Conservation (phyloP, 2,888 invertebrate genomes). For the Iphiclides podalirius region DNA sequence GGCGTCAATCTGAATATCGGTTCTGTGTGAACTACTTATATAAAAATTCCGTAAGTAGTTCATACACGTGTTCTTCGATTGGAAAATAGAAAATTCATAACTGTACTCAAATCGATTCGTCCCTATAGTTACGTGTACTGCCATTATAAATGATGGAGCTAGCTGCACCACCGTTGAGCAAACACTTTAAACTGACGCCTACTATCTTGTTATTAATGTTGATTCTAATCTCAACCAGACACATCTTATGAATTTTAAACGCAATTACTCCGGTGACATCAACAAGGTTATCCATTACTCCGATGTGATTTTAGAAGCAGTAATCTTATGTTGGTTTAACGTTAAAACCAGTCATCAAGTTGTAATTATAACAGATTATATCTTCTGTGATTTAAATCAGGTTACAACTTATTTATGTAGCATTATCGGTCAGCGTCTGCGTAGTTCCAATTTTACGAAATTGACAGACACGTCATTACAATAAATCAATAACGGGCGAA, state of each 20-base stretch:
- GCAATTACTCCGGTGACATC: conserved; percentile 1
- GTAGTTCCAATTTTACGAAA: background rate
- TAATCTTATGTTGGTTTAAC: conserved; percentile 9
- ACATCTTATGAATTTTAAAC: conserved; percentile 19
- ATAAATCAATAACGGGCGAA: too few relatives aligned
- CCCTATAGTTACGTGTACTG: conserved; percentile 5
- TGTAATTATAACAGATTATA: background rate
- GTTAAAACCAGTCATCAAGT: background rate
- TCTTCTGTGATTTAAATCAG: background rate
- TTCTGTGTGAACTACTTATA: too few relatives aligned
- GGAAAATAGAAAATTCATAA: conserved; percentile 7
- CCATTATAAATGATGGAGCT: conserved; percentile 14
- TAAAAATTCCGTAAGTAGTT: too few relatives aligned
- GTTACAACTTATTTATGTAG: background rate
- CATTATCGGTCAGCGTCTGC: background rate
- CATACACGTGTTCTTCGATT: too few relatives aligned
- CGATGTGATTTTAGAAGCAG: background rate
- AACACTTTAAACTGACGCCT: conserved; percentile 11
- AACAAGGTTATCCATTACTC: conserved; percentile 11
- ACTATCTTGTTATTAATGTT: conserved; percentile 12
- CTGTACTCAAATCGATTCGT: conserved; percentile 2
- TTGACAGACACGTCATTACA: too few relatives aligned
- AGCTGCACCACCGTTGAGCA: conserved; percentile 1
- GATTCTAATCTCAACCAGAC: conserved; percentile 12
- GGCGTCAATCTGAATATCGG: too few relatives aligned